Base-by-base conservation (phyloP, 2,113 vertebrate genomes). In the Dendrocopos noguchii region DNA sequence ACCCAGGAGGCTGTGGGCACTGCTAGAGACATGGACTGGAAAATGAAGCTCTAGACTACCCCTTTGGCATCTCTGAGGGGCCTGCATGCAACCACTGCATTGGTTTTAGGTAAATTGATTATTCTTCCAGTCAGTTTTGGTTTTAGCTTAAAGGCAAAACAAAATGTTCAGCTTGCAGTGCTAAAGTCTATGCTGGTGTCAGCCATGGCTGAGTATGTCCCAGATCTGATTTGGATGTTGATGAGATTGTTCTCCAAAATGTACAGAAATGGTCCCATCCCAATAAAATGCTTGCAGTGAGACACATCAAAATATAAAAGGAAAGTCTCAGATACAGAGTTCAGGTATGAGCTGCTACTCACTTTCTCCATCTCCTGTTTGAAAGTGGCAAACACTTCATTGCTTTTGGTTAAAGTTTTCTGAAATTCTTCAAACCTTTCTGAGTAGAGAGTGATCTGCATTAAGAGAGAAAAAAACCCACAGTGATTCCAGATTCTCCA, bases 371-470 rank as follows among this genome's bases (percentile, higher is more conserved):
- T 99, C 97, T 99, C 99, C 91, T 98, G 98, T 94, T 99, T 99
- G 97, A 99, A 99, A 16, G 97, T 98, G 85, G 96, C 95, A 79
- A 99, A 99, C 85, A 99, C 98, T 73, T 99, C 98, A 57, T 99
- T 99, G 98, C 99, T 99, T 96, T 99, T 99, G 68, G 98, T 95
- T 95, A 99, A 89, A 1, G 99, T 99, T 55, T 78, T 98, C 98
- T 99, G 99, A 97, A 99, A 99, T 94, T 99, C 99, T 71, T 99
- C 99, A 96, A 99, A 99, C 97, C 99, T 98, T 96, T 99, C 98
- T 6, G 98, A 98, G 91, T 99, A 99, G 73, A 99, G 98, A 12
- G 98, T 97, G 53, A 99, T 97, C 99, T 99, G 95, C 44, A 95
- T 93, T 91, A 44, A 96, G 16, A 95, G 28, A n/a, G 59, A 34